Evolutionary conservation across 2,888 invertebrate species (phyloP).

Genomic region (Metellina segmentata): DNA sequence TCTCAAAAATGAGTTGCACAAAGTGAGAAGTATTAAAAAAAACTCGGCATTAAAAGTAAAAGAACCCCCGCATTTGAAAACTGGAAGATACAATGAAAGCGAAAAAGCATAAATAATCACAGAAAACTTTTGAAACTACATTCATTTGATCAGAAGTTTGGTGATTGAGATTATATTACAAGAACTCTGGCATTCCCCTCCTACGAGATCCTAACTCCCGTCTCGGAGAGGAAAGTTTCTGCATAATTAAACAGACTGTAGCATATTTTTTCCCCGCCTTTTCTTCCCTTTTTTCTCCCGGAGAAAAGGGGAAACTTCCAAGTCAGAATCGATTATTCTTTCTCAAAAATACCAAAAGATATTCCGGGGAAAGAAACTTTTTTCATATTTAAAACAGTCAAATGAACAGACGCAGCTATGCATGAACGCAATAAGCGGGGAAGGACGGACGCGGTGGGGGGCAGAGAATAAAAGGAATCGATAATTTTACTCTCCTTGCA

Average conservation of each 20-base stretch:
- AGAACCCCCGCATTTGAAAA: constrained; percentile 5
- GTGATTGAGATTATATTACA: constrained; percentile 68
- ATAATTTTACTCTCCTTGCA: constrained; percentile 47
- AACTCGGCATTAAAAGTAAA: not conserved
- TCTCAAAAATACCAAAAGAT: constrained; percentile 68
- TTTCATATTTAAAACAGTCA: constrained; percentile 74
- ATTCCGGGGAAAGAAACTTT: constrained; percentile 59
- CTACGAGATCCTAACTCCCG: not conserved
- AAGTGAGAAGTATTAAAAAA: constrained; percentile 13
- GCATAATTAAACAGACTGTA: constrained; percentile 72
- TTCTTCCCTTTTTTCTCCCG: constrained; percentile 8
- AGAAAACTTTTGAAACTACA: constrained; percentile 56
- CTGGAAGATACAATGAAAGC: constrained; percentile 33
- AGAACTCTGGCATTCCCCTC: constrained; percentile 44
- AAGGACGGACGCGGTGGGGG: constrained; percentile 8
- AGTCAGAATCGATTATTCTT: constrained; percentile 62
- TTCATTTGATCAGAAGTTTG: constrained; percentile 60
- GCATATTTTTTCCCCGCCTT: constrained; percentile 6
- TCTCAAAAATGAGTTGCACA: not conserved
- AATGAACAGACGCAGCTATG: constrained; percentile 70
- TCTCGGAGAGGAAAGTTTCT: constrained; percentile 53
- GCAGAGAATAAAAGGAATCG: constrained; percentile 47
- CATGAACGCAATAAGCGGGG: constrained; percentile 52
- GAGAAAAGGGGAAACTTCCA: constrained; percentile 21
- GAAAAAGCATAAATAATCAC: constrained; percentile 56